Base-by-base conservation (phyloP, 2,113 vertebrate species). In the Oxyura jamaicensis region DNA sequence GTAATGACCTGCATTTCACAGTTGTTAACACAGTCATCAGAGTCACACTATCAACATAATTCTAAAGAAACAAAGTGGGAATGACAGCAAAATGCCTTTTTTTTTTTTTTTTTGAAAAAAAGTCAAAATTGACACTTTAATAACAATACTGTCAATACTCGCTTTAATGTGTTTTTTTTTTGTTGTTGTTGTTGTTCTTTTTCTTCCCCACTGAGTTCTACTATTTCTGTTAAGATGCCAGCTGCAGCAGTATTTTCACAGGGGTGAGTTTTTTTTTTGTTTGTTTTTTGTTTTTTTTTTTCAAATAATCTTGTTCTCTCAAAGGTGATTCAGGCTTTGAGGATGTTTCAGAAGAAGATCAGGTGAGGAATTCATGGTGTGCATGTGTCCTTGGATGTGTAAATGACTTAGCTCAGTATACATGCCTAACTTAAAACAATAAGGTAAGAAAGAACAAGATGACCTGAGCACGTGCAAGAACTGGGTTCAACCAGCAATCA, bases 1-100 rank as follows among this genome's bases (percentile, higher is more conserved):
- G 29, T 50, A 91, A 95, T 35, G 91, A 84, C 75, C 53, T 59
- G 80, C 75, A 56, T 55, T 77, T 86, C 88, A 82, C 60, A 91
- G 80, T 75, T 90, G 75, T 95, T 95, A 92, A 94, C 79, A 95
- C 20, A 92, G 78, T 62, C 53, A 84, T 46, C 90, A 81, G 62
- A 80, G 50, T 71, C 66, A 62, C 62, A 44, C 44, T 21, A 58
- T 53, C 63, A 88, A 73, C 71, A 83, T 48, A 66, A 86, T 78
- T 50, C 79, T 39, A 48, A 72, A 21, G 0, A 81, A 85, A 92
- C 0, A 0, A 74, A 83, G 31, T 52, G 56, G 55, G 50, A 91
- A 88, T 8, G 13, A 90, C 53, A 85, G 80, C 17, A 88, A 75
- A 92, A 52, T 55, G n/a, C n/a, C 46, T 48, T 22, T 48, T 22